Evolutionary conservation across 92 coral and sea anemone genomes (phyloP).

Genomic region (Umimayanthus kanabou): DNA sequence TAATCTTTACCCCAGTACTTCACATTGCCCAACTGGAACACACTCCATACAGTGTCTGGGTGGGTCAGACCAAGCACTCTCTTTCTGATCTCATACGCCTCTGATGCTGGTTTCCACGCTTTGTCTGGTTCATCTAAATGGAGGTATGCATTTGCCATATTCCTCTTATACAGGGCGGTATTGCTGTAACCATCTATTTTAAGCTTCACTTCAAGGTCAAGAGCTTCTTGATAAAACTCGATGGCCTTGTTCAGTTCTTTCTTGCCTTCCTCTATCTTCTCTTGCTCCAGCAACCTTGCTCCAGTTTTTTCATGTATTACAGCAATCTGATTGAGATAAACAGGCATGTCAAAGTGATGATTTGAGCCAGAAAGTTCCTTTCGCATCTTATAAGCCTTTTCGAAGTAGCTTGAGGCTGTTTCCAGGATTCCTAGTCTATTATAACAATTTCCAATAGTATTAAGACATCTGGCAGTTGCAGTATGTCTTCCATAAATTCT

Average conservation of each 20-base stretch:
- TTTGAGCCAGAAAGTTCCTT: conserved; percentile 46
- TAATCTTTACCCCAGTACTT: conserved; percentile 45
- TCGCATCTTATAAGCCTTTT: background rate
- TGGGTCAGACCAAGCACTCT: conserved; percentile 47
- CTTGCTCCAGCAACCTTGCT: background rate
- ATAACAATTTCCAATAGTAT: too few species aligned
- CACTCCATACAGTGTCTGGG: conserved; percentile 66
- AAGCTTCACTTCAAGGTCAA: conserved; percentile 54
- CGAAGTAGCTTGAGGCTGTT: too few species aligned
- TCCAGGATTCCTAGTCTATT: too few species aligned
- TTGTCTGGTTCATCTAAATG: conserved; percentile 44
- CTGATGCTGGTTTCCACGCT: conserved; percentile 55
- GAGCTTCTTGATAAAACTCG: conserved; percentile 52
- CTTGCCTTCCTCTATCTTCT: conserved; percentile 9
- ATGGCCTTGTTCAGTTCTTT: conserved; percentile 51
- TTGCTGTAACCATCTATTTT: conserved; percentile 54
- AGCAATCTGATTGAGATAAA: conserved; percentile 67
- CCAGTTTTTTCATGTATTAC: conserved; percentile 50
- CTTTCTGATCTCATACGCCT: conserved; percentile 54
- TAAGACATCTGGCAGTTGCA: too few species aligned
- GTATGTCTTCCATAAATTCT: conserved; percentile 32
- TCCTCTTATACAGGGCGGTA: conserved; percentile 62
- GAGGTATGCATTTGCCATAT: conserved; percentile 65
- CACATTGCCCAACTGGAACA: conserved; percentile 61
- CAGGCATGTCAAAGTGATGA: conserved; percentile 61